Evolutionary conservation across 2,797 vertebrate species (phyloP), one percentile per base, ranked within the genome.

Genomic region (Orientallactaga sibirica): DNA sequence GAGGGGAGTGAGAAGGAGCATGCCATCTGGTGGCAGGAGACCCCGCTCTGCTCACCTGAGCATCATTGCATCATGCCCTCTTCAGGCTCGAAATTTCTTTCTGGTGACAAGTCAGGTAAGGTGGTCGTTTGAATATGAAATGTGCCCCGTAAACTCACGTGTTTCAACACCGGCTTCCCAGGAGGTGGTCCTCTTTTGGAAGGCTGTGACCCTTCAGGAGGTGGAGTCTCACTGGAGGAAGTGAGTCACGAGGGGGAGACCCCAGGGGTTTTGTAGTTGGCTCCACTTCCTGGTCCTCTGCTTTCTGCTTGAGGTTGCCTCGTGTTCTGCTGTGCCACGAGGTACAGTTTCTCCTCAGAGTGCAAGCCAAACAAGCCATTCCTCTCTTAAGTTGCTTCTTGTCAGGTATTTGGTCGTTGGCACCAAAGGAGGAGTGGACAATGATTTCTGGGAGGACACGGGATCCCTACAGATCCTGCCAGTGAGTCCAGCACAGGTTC

Each of bases 11-110:
- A 4, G 0, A 20, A 41, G 27, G 22, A 11, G 20, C 20, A 27
- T 29, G 41, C 5, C 15, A 20, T 15, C 16, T 1, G 4, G 22
- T 2, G 8, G 18, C 19, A 16, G 0, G 25, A 29, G 52, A 41
- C 11, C 70, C 74, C 14, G 27, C 11, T 48, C 70, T 9, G 9
- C 8, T 12, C 25, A 37, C 0, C 11, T 18, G 41, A 48, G 16
- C 8, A 68, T 37, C 41, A 29, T 16, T 11, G 5, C 7, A 48
- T 29, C 16, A 3, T 29, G 24, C 16, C 29, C 15, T 25, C n/a
- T 52, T 43, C 20, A 29, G 70, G 5, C 24, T 61, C 27, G 4
- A 88, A 82, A 27, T 73, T 14, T 82, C 27, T 62, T 79, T 52
- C n/a, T 52, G 15, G 62, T 70, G 85, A 27, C 19, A 71, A 80